Conservation (phyloP, 2,113 vertebrate genomes). For the Syngnathus floridae region DNA sequence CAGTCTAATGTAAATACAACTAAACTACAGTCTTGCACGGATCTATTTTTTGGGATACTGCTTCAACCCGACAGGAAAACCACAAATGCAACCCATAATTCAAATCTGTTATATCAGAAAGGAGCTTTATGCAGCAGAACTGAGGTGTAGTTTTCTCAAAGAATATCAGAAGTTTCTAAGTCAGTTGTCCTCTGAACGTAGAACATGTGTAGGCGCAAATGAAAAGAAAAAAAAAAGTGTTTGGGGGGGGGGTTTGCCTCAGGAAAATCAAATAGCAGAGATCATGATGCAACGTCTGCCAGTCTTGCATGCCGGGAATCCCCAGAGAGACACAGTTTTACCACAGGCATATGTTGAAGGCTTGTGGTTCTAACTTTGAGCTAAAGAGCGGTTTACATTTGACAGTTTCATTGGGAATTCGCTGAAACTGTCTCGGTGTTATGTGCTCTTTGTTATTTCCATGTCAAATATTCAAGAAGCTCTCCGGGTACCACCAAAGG, state of each 20-base stretch:
- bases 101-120: not conserved
- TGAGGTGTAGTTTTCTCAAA: not conserved
- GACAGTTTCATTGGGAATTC: not conserved
- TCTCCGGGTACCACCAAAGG: not conserved
- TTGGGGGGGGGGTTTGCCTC: not conserved
- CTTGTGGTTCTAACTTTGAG: not conserved
- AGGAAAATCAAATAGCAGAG: not conserved
- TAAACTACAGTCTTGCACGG: not conserved
- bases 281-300: slow-evolving; percentile 32
- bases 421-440: not conserved
- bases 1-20: not conserved
- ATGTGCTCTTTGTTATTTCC: not conserved
- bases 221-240: not conserved
- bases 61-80: not conserved
- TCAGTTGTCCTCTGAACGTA: not conserved
- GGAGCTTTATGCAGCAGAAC: not conserved
- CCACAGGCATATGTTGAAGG: not conserved
- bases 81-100: not conserved
- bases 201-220: not conserved
- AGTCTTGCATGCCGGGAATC: slow-evolving; percentile 28
- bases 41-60: not conserved
- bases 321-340: slow-evolving; percentile 4
- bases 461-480: not conserved
- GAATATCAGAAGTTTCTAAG: not conserved
- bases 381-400: not conserved